phyloP scores from a whole-genome alignment of 2,888 invertebrate genomes.

The Phyto melanocephala region DNA sequence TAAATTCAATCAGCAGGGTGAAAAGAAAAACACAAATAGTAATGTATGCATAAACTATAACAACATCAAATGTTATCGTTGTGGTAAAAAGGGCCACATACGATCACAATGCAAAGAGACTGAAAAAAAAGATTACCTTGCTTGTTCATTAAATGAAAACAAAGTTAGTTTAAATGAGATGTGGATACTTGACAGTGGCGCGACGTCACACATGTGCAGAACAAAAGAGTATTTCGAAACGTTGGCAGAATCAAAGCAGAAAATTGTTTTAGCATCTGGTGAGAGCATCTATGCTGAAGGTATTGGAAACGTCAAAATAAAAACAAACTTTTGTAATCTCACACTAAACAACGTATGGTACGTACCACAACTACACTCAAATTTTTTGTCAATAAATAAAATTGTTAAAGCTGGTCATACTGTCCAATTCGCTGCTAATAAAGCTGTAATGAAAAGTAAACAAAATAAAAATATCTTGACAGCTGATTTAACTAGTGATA shows the following conservation, averaged over 20 bases:
- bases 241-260: slow-evolving; percentile 2
- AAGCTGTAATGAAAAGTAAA: slow-evolving; percentile 25
- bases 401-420: slow-evolving; percentile 25
- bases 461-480: slow-evolving; percentile 19
- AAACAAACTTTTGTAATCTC: slow-evolving; percentile 21
- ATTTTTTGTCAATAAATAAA: slow-evolving; percentile 49
- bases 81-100: slow-evolving; percentile 28
- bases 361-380: slow-evolving; percentile 46
- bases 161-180: neutral
- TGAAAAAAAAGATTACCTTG: neutral
- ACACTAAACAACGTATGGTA: slow-evolving; percentile 37
- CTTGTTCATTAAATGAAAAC: slow-evolving; percentile 6
- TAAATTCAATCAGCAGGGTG: too few species aligned
- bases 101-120: slow-evolving; percentile 18
- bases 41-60: slow-evolving; percentile 1
- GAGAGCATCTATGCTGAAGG: slow-evolving; percentile 30
- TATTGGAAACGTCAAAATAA: slow-evolving; percentile 13
- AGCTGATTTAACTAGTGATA: slow-evolving; percentile 11
- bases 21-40: too few species aligned
- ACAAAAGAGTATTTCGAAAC: slow-evolving; percentile 7
- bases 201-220: slow-evolving; percentile 41
- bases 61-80: slow-evolving; percentile 26
- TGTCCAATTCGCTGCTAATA: neutral
- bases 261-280: slow-evolving; percentile 36
- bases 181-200: slow-evolving; percentile 42